A percentile compares a stretch with the other conserved stretches of the same genome.
These are phyloP conservation scores for Clivina fossor DNA, from an alignment of 2,888 invertebrate genomes.

Conservation along the genomic window DNA sequence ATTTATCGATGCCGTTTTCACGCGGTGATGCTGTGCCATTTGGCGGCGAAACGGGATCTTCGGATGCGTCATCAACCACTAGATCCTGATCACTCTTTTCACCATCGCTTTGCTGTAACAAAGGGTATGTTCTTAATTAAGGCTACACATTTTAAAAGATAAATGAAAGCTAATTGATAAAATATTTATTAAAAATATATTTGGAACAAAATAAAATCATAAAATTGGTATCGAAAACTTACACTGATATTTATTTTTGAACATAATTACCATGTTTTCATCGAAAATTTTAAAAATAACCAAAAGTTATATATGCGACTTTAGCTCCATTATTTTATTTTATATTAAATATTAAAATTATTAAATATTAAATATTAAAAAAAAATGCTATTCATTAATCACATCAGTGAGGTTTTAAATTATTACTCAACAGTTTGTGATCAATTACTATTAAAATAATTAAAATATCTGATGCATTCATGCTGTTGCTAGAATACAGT, in stretches of 20 bases:
- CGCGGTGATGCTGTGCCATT: conserved; percentile 86
- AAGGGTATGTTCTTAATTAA: no score
- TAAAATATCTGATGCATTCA: neutral
- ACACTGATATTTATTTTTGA: no score
- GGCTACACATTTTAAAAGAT: no score
- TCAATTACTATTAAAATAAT: neutral
- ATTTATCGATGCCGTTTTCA: conserved; percentile 82
- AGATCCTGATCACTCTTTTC: conserved; percentile 89
- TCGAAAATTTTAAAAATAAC: no score
- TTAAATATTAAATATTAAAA: neutral
- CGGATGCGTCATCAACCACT: conserved; percentile 90
- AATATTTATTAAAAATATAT: no score
- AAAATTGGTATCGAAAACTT: no score
- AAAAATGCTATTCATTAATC: neutral
- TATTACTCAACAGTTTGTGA: no score
- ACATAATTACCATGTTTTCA: no score
- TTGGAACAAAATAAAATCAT: no score
- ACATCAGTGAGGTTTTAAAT: no score
- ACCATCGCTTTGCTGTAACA: conserved; percentile 75
- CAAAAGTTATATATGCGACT: neutral
- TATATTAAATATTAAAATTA: neutral
- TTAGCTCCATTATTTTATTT: neutral
- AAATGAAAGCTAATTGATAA: no score
- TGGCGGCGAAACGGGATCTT: conserved; percentile 83
- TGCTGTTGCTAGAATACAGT: no score